phyloP scores from a whole-genome alignment of 1,140 invertebrate species.

The Drosophila takahashii region DNA sequence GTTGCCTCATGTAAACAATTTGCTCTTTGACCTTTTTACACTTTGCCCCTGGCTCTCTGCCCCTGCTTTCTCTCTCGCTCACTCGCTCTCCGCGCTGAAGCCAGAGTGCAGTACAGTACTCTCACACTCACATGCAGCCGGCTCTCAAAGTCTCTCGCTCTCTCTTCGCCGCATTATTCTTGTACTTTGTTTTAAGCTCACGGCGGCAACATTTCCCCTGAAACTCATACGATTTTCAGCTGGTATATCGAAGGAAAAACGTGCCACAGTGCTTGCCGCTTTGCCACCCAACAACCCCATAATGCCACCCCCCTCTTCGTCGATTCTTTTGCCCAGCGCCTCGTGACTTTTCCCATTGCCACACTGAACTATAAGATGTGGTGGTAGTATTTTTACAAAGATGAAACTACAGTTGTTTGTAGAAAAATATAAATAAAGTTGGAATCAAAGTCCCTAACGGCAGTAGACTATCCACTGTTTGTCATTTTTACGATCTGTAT shows the following conservation, averaged over 20 bases:
- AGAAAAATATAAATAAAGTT: no score
- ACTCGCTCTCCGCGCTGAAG: conserved; percentile 28
- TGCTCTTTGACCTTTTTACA: conserved; percentile 73
- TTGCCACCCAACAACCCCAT: conserved; percentile 38
- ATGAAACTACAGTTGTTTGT: background rate
- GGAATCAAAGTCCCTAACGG: no score
- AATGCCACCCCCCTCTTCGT: background rate
- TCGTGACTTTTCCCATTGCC: conserved; percentile 33
- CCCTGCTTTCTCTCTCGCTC: conserved; percentile 1
- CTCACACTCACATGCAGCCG: conserved; percentile 19
- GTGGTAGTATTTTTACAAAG: background rate
- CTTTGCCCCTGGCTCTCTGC: conserved; percentile 12
- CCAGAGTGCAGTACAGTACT: conserved; percentile 53
- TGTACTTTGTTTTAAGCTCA: conserved; percentile 51
- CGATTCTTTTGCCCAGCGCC: conserved; percentile 11
- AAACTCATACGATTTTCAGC: conserved; percentile 81
- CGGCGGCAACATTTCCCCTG: conserved; percentile 69
- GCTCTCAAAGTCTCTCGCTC: conserved; percentile 28
- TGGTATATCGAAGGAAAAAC: conserved; percentile 79
- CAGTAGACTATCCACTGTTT: no score
- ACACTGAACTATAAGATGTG: background rate
- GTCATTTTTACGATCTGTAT: no score
- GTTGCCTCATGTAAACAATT: conserved; percentile 65
- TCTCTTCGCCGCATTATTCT: conserved; percentile 66
- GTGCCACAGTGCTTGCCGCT: conserved; percentile 57